Evolutionary conservation across 2,888 invertebrate species (phyloP).

Genomic region (Eulithis testata): DNA sequence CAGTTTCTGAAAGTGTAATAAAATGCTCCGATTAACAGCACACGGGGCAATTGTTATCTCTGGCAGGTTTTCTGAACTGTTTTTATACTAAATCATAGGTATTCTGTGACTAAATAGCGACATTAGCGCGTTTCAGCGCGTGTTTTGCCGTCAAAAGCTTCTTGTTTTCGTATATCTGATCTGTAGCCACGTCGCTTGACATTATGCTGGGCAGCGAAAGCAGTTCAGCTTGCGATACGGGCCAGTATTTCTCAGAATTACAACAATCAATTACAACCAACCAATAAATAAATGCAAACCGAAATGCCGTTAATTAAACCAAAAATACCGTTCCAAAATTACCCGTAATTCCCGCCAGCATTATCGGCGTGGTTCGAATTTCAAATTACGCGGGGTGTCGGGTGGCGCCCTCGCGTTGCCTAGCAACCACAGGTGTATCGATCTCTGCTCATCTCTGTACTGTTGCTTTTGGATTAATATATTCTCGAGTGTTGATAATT

Average conservation of each 20-base stretch:
- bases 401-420: constrained; percentile 78
- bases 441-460: constrained; percentile 48
- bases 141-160: too few relatives aligned
- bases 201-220: too few relatives aligned
- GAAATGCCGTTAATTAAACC: constrained; percentile 37
- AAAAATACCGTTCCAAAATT: constrained; percentile 65
- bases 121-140: too few relatives aligned
- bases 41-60: too few relatives aligned
- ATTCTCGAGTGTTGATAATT: not conserved
- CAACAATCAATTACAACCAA: constrained; percentile 10
- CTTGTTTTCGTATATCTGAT: too few relatives aligned
- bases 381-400: constrained; percentile 83
- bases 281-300: constrained; percentile 19
- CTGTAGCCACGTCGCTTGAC: too few relatives aligned
- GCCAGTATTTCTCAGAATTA: not conserved
- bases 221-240: too few relatives aligned
- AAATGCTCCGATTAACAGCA: too few relatives aligned
- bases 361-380: constrained; percentile 80
- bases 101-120: too few relatives aligned
- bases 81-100: too few relatives aligned
- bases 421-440: constrained; percentile 81
- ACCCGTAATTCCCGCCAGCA: constrained; percentile 73
- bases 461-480: constrained; percentile 2
- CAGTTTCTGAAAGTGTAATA: too few relatives aligned
- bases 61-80: too few relatives aligned